Base-by-base conservation (phyloP, 2,888 invertebrate genomes). In the Rhagium mordax region DNA sequence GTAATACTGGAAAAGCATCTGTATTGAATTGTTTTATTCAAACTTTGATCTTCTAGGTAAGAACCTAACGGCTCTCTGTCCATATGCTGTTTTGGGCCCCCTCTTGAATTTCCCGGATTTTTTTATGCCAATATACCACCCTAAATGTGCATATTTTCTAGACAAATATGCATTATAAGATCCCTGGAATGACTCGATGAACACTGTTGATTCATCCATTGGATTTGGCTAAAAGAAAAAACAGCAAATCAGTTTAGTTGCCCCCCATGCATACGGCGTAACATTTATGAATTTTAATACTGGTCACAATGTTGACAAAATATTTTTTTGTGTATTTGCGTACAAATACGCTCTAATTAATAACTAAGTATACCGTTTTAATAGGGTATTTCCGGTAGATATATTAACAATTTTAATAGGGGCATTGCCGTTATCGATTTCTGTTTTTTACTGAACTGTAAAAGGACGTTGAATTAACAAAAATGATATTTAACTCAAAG, bases 61-160 rank as follows among this genome's bases (percentile, higher is more conserved):
- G 84, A 92, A 92, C 79, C 89, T 89, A 67, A 90, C 89, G 1
- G 92, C 90, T 81, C 90, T 91, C 80, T 92, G 92, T 21, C 90
- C 89, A 85, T 88, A 89, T 33, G 84, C 87, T 1, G 92, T 92
- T 81, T 89, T 89, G 10, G 88, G 84, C 0, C 91, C 92, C 7
- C 87, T 87, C 81, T 92, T 92, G 20, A 89, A 87, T 79, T 90
- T 90, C 21, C 92, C 92, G n/a, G 90, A 90, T 79, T 89, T 91
- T 78, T 92, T 92, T 57, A 92, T 88, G 1, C 90, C 92, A 48
- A 92, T 86, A 85, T 90, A 92, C 91, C 92, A 92, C 13, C 91
- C 91, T 10, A 89, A 82, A 77, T 90, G 90, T 0, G 89, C 89
- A 77, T 89, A 90, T 80, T 90, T 89, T 79, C 88, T 87, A 5